Base-by-base conservation (phyloP, 1,140 invertebrate genomes). In the Piezodorus guildinii region DNA sequence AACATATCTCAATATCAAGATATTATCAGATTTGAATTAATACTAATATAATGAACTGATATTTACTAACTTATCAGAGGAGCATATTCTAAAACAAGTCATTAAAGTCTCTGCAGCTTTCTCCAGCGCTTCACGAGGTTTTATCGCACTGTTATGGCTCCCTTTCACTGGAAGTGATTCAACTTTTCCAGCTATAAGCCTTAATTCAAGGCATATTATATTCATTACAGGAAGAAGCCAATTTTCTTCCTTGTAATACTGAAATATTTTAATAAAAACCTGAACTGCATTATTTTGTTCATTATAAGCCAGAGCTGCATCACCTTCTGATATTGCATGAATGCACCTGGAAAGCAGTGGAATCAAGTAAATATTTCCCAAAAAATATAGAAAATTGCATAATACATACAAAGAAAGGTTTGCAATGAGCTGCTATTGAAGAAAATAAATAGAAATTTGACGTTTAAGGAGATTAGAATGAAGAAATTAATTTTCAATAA, bases 31-130 rank as follows among this genome's bases (percentile, higher is more conserved):
- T 4, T 30, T 30, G n/a, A 30, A 30, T 30, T 30, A 12, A 46
- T 46, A 49, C 25, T 49, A 58, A 43, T 63, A 45, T n/a, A 17
- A 39, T 6, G 5, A 2, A 60, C 27, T 16, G 15, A 23, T 23
- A 14, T 23, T 10, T 3, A 73, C 75, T 74, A 73, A 85, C 81
- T 91, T 96, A 72, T 98, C 96, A 17, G 90, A 91, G 23, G 94
- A 94, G 77, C 95, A 98, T 17, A 97, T 88, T 72, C 96, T 78
- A 75, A 98, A 98, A 74, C 92, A 93, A 19, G 83, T 85, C 85
- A 98, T 95, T 9, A 99, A 77, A 69, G 86, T 85, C 69, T 98
- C 94, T 0, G 94, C 94, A 49, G 94, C 92, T 74, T 95, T 96
- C 75, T 96, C 94, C 58, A 96, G 73, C 58, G 87, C 85, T 72